A percentile compares a stretch with the other conserved stretches of the same genome.
Conservation (phyloP, 2,797 vertebrate species). For the Anas bernieri region DNA sequence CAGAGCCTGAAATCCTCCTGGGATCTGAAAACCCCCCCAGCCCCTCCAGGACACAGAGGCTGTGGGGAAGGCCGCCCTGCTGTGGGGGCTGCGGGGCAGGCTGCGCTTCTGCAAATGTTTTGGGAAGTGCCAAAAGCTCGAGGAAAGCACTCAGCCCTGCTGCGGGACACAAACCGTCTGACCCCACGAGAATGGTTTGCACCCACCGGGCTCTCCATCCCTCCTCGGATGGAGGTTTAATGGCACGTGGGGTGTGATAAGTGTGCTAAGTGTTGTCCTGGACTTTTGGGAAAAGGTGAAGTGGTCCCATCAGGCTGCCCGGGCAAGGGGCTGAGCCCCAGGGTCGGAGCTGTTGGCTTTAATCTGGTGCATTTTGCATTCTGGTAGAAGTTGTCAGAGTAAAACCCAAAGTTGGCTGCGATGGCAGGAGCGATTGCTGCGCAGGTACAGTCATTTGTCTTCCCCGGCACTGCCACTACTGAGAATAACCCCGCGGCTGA, state of each 20-base stretch:
- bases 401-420: neutral
- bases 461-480: neutral
- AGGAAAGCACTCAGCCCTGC: neutral
- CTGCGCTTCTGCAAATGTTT: neutral
- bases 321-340: rapidly evolving
- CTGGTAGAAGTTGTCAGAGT: neutral
- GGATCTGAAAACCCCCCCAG: conserved; percentile 1
- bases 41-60: neutral
- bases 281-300: neutral
- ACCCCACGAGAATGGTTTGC: neutral
- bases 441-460: conserved; percentile 49
- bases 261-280: neutral
- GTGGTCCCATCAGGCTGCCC: rapidly evolving
- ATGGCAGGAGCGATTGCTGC: neutral
- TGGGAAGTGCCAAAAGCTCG: neutral
- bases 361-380: neutral
- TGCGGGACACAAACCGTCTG: rapidly evolving
- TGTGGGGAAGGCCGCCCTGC: neutral
- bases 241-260: no score
- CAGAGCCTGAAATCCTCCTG: neutral
- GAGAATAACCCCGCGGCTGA: neutral
- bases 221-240: neutral
- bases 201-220: neutral
- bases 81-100: neutral
- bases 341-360: neutral